Evolutionary conservation across 2,797 vertebrate species (phyloP).

Genomic region (Bucorvus abyssinicus): DNA sequence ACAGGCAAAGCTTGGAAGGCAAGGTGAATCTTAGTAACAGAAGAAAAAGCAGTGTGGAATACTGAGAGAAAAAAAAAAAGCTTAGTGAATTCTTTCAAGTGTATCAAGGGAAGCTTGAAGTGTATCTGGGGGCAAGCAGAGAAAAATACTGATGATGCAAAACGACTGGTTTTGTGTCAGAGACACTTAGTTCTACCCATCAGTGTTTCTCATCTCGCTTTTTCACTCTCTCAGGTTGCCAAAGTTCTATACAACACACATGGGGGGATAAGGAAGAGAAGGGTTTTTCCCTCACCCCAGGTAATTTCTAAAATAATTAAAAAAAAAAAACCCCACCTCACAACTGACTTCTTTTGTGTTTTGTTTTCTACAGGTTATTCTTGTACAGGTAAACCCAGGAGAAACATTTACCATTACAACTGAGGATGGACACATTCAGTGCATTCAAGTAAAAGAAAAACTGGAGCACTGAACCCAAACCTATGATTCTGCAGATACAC

Average conservation of each 20-base stretch:
- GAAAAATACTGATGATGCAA: background rate
- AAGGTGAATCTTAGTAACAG: background rate
- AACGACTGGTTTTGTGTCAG: background rate
- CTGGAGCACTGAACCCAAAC: background rate
- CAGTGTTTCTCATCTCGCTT: background rate
- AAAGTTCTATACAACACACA: background rate
- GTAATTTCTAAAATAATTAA: background rate
- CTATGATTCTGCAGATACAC: background rate
- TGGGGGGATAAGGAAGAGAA: background rate
- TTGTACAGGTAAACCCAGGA: slow-evolving; percentile 84
- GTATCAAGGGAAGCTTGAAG: background rate
- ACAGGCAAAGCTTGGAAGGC: background rate
- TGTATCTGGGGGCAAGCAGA: background rate
- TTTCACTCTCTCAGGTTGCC: background rate
- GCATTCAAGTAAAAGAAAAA: slow-evolving; percentile 77
- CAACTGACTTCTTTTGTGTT: background rate
- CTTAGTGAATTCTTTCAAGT: background rate
- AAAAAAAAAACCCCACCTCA: too few species aligned
- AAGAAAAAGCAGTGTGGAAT: background rate
- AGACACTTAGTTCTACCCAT: background rate
- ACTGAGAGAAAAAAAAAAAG: background rate
- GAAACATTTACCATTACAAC: slow-evolving; percentile 83
- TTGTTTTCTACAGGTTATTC: slow-evolving; percentile 76
- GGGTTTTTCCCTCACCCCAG: rapidly evolving
- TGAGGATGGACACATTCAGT: slow-evolving; percentile 81